Base-by-base conservation (phyloP, 2,113 vertebrate genomes). In the Aptenodytes patagonicus region DNA sequence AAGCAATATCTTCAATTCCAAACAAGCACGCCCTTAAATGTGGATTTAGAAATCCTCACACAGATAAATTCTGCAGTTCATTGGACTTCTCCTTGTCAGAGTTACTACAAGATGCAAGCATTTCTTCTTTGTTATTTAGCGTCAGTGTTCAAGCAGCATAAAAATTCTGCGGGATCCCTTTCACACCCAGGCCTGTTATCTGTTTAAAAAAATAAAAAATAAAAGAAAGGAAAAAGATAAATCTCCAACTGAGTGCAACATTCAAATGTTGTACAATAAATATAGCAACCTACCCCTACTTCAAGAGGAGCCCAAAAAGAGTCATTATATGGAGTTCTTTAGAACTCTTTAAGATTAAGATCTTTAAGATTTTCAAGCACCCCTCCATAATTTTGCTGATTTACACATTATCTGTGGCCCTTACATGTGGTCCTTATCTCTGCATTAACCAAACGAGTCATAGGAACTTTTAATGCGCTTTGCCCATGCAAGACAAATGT, bases 181-280 rank as follows among this genome's bases (percentile, higher is more conserved):
- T 98, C 87, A 98, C 98, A 32, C 97, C 97, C 72, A 98, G 87
- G 42, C 97, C 97, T 46, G 97, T 97, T 95, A 98, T 87, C 97
- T 98, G 94, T 96, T 85, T 38, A 85, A 70, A 13, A 78, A 47
- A 75, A 47, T 2, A 21, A 62, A 72, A 58, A 69, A 52, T 2
- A 29, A 68, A 72, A 76, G 60, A 57, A 71, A 61, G 7, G 14
- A 68, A 76, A 44, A 7, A 81, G 29, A 49, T 52, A 38, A 47
- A 75, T 76, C 25, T 84, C 29, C 34, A 22, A 1, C n/a, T 49
- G 38, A 44, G 36, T 61, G 31, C n/a, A 52, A 52, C 24, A 51
- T 42, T 54, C 28, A 79, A 54, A n/a, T 25, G 42, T 36, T 61
- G n/a, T 49, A 66, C 8, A 84, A 54, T 9, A 81, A 91, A 52